Conservation (phyloP, 2,797 vertebrate species). For the Channa striata region DNA sequence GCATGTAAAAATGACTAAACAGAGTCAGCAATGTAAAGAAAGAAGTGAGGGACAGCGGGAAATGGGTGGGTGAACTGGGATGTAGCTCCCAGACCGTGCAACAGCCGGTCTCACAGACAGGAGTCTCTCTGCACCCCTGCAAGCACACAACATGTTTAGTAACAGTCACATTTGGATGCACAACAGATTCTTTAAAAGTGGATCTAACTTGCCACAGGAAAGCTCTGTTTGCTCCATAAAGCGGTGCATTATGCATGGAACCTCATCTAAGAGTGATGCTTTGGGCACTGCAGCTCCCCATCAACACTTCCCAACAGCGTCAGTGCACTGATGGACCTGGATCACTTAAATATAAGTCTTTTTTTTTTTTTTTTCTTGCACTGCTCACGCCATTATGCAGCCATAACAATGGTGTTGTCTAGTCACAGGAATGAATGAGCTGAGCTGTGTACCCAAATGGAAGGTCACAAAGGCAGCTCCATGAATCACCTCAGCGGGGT, state of each 20-base stretch:
- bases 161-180: slow-evolving; percentile 26
- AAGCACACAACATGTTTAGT: slow-evolving; percentile 35
- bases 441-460: slow-evolving; percentile 65
- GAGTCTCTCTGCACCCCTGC: slow-evolving; percentile 27
- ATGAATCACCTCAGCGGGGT: slow-evolving; percentile 74
- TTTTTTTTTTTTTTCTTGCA: no score
- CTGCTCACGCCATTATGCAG: slow-evolving; percentile 3
- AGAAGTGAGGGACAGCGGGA: no score
- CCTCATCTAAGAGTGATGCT: neutral
- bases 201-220: neutral
- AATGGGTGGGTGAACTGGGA: no score
- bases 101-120: slow-evolving; percentile 38
- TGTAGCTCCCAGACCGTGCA: neutral
- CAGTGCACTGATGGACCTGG: no score
- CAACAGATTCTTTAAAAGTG: slow-evolving; percentile 5
- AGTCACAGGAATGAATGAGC: slow-evolving; percentile 53
- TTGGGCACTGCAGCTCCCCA: neutral
- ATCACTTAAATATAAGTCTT: no score
- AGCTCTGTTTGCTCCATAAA: neutral
- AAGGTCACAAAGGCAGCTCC: slow-evolving; percentile 72
- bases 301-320: no score
- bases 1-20: no score
- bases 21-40: no score
- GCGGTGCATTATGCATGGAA: no score
- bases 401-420: slow-evolving; percentile 22